Conservation (phyloP, 1,140 invertebrate genomes). For the Musca vetustissima region DNA sequence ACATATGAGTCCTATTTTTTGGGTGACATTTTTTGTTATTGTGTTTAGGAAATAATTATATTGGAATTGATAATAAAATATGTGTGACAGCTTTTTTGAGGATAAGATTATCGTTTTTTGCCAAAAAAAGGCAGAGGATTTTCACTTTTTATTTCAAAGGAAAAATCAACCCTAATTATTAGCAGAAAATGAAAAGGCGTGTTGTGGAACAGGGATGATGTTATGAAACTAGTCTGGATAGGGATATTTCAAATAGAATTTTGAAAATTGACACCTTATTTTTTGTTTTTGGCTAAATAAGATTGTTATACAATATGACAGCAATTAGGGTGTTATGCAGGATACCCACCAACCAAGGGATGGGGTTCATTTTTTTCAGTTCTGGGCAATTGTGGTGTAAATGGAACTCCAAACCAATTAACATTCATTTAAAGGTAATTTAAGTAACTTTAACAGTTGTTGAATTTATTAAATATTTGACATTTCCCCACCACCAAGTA, state of each 20-base stretch:
- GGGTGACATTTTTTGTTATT: background rate
- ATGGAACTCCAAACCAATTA: conserved; percentile 6
- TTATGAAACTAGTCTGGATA: background rate
- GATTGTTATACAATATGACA: conserved; percentile 4
- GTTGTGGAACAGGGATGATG: too few species aligned
- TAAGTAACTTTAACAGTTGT: conserved; percentile 15
- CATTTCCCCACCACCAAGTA: too few species aligned
- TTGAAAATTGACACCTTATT: conserved; percentile 9
- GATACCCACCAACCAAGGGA: background rate
- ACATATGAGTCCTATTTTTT: background rate
- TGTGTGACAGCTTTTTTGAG: conserved; percentile 6
- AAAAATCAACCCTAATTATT: conserved; percentile 10
- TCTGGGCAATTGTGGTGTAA: background rate
- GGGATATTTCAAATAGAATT: background rate
- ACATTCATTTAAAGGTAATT: conserved; percentile 8
- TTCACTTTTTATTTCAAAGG: background rate
- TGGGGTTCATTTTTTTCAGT: background rate
- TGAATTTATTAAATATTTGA: conserved; percentile 13
- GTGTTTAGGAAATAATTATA: too few species aligned
- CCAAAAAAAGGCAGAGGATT: background rate
- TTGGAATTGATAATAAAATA: conserved; percentile 10
- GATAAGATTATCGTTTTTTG: conserved; percentile 6
- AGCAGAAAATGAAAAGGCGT: background rate
- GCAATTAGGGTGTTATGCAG: conserved; percentile 6
- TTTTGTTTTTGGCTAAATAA: conserved; percentile 10